Conservation (phyloP, 2,888 invertebrate species). For the Eupithecia subumbrata region DNA sequence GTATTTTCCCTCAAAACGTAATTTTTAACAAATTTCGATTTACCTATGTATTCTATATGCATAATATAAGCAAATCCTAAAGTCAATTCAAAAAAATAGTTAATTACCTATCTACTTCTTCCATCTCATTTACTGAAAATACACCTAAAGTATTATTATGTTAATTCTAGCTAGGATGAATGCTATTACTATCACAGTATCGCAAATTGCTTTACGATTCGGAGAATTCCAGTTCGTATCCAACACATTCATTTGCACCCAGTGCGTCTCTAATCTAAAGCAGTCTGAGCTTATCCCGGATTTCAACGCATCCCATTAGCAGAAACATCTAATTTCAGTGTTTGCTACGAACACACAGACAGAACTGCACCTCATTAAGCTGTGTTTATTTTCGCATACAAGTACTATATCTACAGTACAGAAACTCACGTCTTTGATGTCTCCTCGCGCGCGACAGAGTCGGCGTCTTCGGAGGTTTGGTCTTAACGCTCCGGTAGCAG, state of each 20-base stretch:
- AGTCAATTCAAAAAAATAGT: no score
- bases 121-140: no score
- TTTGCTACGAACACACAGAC: slow-evolving; percentile 57
- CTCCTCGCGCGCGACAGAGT: slow-evolving; percentile 77
- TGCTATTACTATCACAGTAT: neutral
- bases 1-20: no score
- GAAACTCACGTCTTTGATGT: slow-evolving; percentile 79
- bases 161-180: neutral
- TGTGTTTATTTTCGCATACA: slow-evolving; percentile 65
- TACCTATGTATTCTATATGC: no score
- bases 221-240: neutral
- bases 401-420: neutral
- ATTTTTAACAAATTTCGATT: no score
- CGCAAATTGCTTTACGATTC: neutral
- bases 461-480: slow-evolving; percentile 84
- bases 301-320: slow-evolving; percentile 60
- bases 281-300: slow-evolving; percentile 42
- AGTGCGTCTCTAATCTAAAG: neutral
- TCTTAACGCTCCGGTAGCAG: slow-evolving; percentile 77
- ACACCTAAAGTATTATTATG: no score
- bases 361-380: slow-evolving; percentile 69
- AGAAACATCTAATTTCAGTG: slow-evolving; percentile 65
- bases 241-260: neutral
- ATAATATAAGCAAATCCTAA: no score
- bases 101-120: no score